These are phyloP conservation scores for Euphydryas editha DNA, from an alignment of 2,888 invertebrate species.

Conservation along the genomic window DNA sequence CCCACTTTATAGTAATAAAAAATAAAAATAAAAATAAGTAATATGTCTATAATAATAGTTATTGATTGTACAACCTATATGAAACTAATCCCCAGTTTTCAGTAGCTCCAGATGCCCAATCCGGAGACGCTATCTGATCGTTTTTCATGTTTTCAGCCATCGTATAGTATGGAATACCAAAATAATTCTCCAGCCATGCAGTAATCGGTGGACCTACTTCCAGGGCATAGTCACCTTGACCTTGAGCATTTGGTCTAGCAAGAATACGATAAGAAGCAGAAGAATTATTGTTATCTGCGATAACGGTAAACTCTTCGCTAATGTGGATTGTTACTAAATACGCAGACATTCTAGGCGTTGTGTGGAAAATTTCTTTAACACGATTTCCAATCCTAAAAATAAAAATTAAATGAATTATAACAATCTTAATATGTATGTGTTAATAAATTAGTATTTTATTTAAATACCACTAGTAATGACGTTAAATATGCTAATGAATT, in stretches of 20 bases:
- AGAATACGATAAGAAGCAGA: slow-evolving; percentile 66
- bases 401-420: neutral
- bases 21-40: too few relatives aligned
- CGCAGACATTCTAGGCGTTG: slow-evolving; percentile 90
- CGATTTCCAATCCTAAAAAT: slow-evolving; percentile 62
- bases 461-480: too few relatives aligned
- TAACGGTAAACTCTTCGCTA: slow-evolving; percentile 68
- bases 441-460: neutral
- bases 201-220: slow-evolving; percentile 72
- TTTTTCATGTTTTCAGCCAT: slow-evolving; percentile 72
- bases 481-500: too few relatives aligned
- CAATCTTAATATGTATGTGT: neutral
- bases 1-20: too few relatives aligned
- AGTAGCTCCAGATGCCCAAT: slow-evolving; percentile 79
- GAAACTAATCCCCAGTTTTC: slow-evolving; percentile 79
- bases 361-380: slow-evolving; percentile 72
- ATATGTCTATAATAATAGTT: neutral
- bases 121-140: slow-evolving; percentile 75
- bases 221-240: slow-evolving; percentile 73
- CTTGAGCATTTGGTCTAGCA: slow-evolving; percentile 66
- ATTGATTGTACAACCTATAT: slow-evolving; percentile 61
- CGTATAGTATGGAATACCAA: slow-evolving; percentile 66
- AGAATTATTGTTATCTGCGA: slow-evolving; percentile 63
- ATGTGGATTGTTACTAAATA: slow-evolving; percentile 91
- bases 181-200: slow-evolving; percentile 67